Base-by-base conservation (phyloP, 2,888 invertebrate genomes). In the Apamea anceps region DNA sequence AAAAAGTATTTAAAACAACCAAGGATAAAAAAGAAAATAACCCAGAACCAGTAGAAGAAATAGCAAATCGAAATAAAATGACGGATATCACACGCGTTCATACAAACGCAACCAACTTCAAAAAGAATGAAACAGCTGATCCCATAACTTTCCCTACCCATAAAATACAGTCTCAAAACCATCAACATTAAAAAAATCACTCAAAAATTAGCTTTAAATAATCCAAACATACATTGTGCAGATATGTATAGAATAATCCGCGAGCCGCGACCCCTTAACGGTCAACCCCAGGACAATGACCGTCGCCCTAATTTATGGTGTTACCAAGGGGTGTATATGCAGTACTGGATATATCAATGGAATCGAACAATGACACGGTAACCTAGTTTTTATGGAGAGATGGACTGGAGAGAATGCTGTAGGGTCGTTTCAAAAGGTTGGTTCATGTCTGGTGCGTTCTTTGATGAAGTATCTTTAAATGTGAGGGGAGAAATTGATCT, bases 231-330 rank as follows among this genome's bases (percentile, higher is more conserved):
- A 2, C 51, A 72, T 87, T 81, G 54, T 84, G 54, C 32, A 78
- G 63, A 15, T 57, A 32, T 21, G 42, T 72, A 73, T 75, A 28
- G 63, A 81, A 87, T 82, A 81, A 85, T 81, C 78, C 63, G 37
- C 37, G 25, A 68, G 7, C 18, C 68, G 51, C 72, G 79, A 75
- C 74, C 88, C 72, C 70, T 51, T 85, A 90, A 90, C 91, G 91
- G 90, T 87, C 90, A 86, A 72, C 79, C 57, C 45, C 70, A 65
- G 90, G 82, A 88, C 90, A 89, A 84, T 87, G 87, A 84, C 86
- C 90, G 67, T 12, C 83, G 86, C 89, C 90, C 89, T 81, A 60
- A 67, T 45, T 57, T 48, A 73, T 54, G 48, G 65, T 25, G 76
- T 57, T 73, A 13, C 75, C 72, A 84, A 79, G 82, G 88, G 86